Conservation (phyloP, 2,888 invertebrate genomes). For the Pammene aurita region DNA sequence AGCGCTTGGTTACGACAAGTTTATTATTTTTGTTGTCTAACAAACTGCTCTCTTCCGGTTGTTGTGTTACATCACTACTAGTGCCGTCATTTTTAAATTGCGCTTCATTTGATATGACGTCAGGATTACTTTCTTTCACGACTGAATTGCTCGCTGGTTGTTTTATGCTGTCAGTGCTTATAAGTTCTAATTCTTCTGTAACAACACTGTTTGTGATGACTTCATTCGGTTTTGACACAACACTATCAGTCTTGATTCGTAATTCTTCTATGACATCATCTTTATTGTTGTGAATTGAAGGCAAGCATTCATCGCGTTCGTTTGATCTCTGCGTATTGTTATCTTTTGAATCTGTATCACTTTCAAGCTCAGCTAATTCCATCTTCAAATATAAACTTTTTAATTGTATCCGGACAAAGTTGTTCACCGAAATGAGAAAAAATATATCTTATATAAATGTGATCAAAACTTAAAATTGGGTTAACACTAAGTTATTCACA, state of each 20-base stretch:
- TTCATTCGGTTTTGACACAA: not conserved
- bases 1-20: not conserved
- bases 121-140: constrained; percentile 7
- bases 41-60: not conserved
- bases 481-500: not conserved
- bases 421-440: not conserved
- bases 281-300: not conserved
- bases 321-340: not conserved
- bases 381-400: not conserved
- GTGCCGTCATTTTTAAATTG: constrained; percentile 6
- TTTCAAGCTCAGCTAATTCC: constrained; percentile 8
- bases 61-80: constrained; percentile 16
- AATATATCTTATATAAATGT: not conserved
- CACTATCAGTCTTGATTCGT: not conserved
- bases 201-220: not conserved
- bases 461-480: not conserved
- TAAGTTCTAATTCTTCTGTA: not conserved
- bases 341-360: constrained; percentile 10
- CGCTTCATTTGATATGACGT: constrained; percentile 8
- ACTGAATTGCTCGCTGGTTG: not conserved
- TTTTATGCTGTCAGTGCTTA: not conserved
- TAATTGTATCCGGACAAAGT: not conserved
- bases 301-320: not conserved
- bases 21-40: not conserved
- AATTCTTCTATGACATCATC: constrained; percentile 3